These are phyloP conservation scores for Squalus acanthias DNA, from an alignment of 2,797 vertebrate genomes.

Conservation along the genomic window DNA sequence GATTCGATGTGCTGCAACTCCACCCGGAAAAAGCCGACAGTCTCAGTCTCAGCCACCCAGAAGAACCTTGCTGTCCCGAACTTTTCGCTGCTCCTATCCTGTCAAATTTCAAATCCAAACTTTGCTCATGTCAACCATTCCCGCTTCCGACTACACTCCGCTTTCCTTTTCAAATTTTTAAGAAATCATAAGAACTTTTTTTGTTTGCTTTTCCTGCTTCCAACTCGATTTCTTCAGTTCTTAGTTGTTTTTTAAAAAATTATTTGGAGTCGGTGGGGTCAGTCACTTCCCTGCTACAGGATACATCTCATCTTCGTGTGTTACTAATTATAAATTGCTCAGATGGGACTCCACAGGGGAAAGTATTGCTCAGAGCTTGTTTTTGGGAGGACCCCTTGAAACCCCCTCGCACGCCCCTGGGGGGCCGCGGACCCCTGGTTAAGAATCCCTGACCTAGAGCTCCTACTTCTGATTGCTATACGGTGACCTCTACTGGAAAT, in stretches of 20 bases:
- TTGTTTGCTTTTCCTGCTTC: too few species aligned
- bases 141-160: background rate
- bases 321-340: background rate
- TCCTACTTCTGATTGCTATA: background rate
- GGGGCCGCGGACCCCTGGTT: too few species aligned
- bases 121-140: background rate
- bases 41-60: background rate
- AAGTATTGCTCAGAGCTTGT: background rate
- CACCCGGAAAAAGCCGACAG: background rate
- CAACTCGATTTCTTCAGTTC: too few species aligned
- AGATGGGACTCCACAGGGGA: background rate
- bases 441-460: too few species aligned
- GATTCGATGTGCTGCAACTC: background rate
- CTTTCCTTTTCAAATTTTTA: background rate
- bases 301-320: background rate
- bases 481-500: background rate
- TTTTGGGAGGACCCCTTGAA: too few species aligned
- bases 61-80: background rate
- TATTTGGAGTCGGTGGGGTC: too few species aligned
- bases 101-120: background rate
- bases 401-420: too few species aligned
- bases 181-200: background rate
- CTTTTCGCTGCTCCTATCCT: background rate
- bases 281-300: too few species aligned
- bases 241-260: background rate